Conservation (phyloP, 2,797 vertebrate species). For the Iguana delicatissima region DNA sequence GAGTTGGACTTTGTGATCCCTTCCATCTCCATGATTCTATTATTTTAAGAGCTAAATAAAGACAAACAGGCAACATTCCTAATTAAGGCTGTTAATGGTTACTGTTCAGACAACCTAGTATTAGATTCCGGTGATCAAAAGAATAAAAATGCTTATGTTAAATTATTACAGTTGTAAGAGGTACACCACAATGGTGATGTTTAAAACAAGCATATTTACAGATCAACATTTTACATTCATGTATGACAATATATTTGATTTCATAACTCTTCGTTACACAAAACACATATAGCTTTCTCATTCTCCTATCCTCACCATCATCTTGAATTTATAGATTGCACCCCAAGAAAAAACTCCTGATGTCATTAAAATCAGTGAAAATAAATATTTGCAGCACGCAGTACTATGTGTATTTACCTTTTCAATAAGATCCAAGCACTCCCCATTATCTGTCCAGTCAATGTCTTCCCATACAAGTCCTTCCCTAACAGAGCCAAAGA, state of each 20-base stretch:
- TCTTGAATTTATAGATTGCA: too few relatives aligned
- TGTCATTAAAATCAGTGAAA: background rate
- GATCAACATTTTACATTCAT: background rate
- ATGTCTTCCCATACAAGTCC: constrained; percentile 95
- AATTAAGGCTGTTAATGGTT: background rate
- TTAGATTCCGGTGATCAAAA: background rate
- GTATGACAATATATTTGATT: background rate
- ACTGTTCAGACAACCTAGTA: background rate
- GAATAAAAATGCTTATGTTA: background rate
- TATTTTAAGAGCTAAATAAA: background rate
- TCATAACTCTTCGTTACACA: background rate
- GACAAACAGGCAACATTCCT: background rate
- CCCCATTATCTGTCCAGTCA: constrained; percentile 97
- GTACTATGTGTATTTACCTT: constrained; percentile 82
- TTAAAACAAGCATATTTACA: background rate
- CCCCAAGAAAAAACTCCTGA: background rate
- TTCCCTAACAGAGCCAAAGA: constrained; percentile 79
- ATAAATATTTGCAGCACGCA: background rate
- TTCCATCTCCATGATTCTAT: too few relatives aligned
- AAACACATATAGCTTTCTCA: background rate
- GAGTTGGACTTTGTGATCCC: too few relatives aligned
- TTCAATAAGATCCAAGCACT: constrained; percentile 97
- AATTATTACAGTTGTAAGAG: background rate
- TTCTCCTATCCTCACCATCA: background rate
- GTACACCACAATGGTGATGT: background rate